These are phyloP conservation scores for Cyprinodon variegatus DNA, from an alignment of 2,113 vertebrate species.

Conservation along the genomic window DNA sequence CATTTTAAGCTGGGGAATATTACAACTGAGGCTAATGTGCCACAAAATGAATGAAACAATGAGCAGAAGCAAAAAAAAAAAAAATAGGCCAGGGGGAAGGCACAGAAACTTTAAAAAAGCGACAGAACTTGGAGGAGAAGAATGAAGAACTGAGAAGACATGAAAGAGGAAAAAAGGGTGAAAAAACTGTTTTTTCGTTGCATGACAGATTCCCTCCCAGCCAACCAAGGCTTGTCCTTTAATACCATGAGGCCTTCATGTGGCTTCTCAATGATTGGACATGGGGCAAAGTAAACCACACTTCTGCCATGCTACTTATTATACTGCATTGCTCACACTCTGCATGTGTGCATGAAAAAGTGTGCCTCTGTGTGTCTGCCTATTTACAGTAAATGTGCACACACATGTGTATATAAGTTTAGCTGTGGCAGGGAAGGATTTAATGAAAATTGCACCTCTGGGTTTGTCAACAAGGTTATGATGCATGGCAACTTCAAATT, in stretches of 20 bases:
- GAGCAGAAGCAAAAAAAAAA: slow-evolving; percentile 51
- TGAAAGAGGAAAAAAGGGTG: slow-evolving; percentile 67
- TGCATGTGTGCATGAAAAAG: slow-evolving; percentile 62
- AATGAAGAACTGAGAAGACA: slow-evolving; percentile 52
- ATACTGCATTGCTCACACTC: slow-evolving; percentile 75
- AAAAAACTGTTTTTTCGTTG: slow-evolving; percentile 82
- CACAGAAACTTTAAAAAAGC: slow-evolving; percentile 58
- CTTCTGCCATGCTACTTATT: slow-evolving; percentile 81
- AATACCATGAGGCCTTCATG: slow-evolving; percentile 82
- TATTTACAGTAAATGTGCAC: slow-evolving; percentile 27
- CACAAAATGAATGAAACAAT: slow-evolving; percentile 71
- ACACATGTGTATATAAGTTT: slow-evolving; percentile 26
- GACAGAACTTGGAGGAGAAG: slow-evolving; percentile 55
- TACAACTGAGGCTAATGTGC: slow-evolving; percentile 77
- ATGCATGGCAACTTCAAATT: slow-evolving; percentile 40
- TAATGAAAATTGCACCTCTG: slow-evolving; percentile 71
- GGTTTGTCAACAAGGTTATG: slow-evolving; percentile 75
- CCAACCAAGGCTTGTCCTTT: slow-evolving; percentile 86
- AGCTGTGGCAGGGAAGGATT: slow-evolving; percentile 61
- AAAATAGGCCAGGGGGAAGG: slow-evolving; percentile 38
- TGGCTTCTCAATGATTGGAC: slow-evolving; percentile 83
- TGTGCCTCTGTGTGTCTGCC: slow-evolving; percentile 58
- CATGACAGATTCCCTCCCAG: slow-evolving; percentile 85
- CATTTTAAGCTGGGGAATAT: slow-evolving; percentile 72
- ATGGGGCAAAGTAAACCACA: slow-evolving; percentile 81